Percentiles rank a stretch among this genome's conserved stretches.
phyloP scores from a whole-genome alignment of 2,888 invertebrate species.

The Enoplolaimus lenunculus region DNA sequence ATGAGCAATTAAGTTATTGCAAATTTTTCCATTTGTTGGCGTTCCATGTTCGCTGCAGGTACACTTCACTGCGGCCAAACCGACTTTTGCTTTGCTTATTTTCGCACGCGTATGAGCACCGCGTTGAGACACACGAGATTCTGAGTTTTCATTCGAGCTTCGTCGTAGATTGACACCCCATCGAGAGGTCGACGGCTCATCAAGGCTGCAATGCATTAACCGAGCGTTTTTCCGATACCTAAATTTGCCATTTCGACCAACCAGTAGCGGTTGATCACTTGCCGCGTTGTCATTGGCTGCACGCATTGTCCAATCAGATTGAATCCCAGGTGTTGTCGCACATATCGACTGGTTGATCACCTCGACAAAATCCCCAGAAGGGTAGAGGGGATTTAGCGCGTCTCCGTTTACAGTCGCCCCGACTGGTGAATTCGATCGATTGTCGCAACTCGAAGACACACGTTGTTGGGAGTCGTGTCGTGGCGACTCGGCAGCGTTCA shows the following conservation, averaged over 20 bases:
- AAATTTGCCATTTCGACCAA: too few relatives aligned
- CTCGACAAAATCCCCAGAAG: not conserved
- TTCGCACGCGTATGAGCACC: too few relatives aligned
- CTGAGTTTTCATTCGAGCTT: not conserved
- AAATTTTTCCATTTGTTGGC: not conserved
- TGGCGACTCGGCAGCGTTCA: not conserved
- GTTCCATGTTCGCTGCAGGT: not conserved
- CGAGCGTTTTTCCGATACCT: not conserved
- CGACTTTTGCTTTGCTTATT: not conserved
- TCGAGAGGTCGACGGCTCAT: not conserved
- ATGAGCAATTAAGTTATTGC: not conserved
- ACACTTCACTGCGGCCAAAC: not conserved
- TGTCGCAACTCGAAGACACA: not conserved
- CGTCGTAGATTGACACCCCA: not conserved
- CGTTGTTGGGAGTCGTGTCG: not conserved
- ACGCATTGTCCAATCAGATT: too few relatives aligned
- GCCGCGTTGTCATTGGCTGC: too few relatives aligned
- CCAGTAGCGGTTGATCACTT: too few relatives aligned
- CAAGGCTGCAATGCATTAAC: not conserved
- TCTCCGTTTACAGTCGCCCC: too few relatives aligned
- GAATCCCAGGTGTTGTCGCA: not conserved
- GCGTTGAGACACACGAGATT: not conserved
- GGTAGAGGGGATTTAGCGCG: not conserved
- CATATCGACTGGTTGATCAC: not conserved
- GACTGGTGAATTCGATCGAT: not conserved